These are phyloP conservation scores for Ypsolopha sequella DNA, from an alignment of 2,888 invertebrate species.

Conservation along the genomic window DNA sequence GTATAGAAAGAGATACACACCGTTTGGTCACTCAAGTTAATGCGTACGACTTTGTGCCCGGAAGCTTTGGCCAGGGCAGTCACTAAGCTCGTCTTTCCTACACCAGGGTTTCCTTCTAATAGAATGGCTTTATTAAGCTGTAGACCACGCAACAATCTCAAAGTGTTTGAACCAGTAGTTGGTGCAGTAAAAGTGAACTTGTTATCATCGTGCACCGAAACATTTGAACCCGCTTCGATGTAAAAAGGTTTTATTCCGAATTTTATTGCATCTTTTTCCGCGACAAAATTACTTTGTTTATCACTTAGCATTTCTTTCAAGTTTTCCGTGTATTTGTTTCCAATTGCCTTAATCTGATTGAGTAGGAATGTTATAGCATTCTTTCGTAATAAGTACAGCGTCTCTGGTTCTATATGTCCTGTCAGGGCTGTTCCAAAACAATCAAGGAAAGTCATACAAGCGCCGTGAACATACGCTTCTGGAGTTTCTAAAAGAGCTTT, in stretches of 20 bases:
- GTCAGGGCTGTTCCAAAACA: slow-evolving; percentile 89
- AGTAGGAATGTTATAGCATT: slow-evolving; percentile 71
- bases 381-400: slow-evolving; percentile 49
- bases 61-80: slow-evolving; percentile 88
- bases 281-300: slow-evolving; percentile 36
- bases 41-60: slow-evolving; percentile 87
- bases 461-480: slow-evolving; percentile 89
- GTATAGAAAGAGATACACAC: slow-evolving; percentile 70
- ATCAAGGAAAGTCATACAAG: slow-evolving; percentile 91
- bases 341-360: slow-evolving; percentile 56
- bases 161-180: slow-evolving; percentile 84
- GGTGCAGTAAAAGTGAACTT: slow-evolving; percentile 82
- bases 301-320: slow-evolving; percentile 36
- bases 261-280: slow-evolving; percentile 36
- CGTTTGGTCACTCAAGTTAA: slow-evolving; percentile 99
- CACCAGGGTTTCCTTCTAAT: slow-evolving; percentile 97
- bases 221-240: slow-evolving; percentile 65
- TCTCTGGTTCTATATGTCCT: slow-evolving; percentile 74
- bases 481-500: slow-evolving; percentile 53
- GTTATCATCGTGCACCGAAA: slow-evolving; percentile 22
- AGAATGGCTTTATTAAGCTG: slow-evolving; percentile 93
- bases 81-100: slow-evolving; percentile 97
- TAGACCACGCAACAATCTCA: slow-evolving; percentile 88
- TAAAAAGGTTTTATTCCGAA: slow-evolving; percentile 88
- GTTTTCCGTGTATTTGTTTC: slow-evolving; percentile 39